Base-by-base conservation (phyloP, 1,140 invertebrate genomes). In the Panagrolaimus sp. region DNA sequence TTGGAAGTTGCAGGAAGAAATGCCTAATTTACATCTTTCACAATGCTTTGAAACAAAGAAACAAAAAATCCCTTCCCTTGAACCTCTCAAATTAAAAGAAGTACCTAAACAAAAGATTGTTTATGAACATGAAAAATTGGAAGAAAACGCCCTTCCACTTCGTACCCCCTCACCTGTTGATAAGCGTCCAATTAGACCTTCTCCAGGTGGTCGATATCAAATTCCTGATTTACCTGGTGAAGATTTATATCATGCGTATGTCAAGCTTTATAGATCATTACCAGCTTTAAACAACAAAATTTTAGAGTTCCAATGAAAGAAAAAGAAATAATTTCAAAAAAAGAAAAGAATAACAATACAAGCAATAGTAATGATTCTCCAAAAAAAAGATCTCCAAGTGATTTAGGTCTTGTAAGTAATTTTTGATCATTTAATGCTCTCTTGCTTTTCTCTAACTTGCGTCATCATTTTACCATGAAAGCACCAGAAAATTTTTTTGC, bases 171-270 rank as follows among this genome's bases (percentile, higher is more conserved):
- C 51, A 25, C 51, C 51, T 27, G 51, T 25, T 57, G 51, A 57
- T 57, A 25, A 57, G 20, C 20, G 51, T 25, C 51, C 51, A 57
- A 57, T 57, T 57, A 14, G 51, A 57, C 51, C 51, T 27, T 57
- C 51, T 11, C 51, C 51, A n/a, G 51, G 51, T 16, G 51, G 51
- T 25, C 51, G 51, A 25, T 57, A 57, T 57, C 51, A 57, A 57
- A 57, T 57, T 57, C 51, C 51, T 57, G 51, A 57, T 27, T 57
- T 57, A 27, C 51, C 51, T 25, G 51, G 27, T 5, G 51, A 25
- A 25, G 14, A 11, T 57, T 27, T 11, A 57, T 25, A 27, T 27
- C 20, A 57, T 57, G 51, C 20, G 51, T 57, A 20, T 4, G 31
- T 2, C 2, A 38, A 38, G 7, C 2, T 2, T 38, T 38, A 4